Evolutionary conservation across 2,797 vertebrate genomes (phyloP).

Genomic region (Coregonus suidteri): DNA sequence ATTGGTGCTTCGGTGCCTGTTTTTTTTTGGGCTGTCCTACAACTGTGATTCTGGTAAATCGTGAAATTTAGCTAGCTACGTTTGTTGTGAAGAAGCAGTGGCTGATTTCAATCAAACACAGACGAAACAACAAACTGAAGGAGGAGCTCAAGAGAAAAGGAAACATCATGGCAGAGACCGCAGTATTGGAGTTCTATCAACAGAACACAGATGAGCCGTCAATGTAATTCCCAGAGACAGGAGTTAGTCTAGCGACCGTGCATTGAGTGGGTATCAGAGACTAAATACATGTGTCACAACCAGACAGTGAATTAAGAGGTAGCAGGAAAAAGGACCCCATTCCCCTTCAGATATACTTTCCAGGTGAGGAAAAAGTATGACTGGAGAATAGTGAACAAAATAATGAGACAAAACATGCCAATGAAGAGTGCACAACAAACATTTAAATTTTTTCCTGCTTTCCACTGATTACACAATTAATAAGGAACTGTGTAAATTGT

Average conservation of each 20-base stretch:
- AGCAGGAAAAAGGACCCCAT: background rate
- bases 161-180: constrained; percentile 14
- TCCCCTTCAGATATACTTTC: background rate
- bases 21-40: background rate
- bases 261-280: constrained; percentile 17
- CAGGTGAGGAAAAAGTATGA: background rate
- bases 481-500: background rate
- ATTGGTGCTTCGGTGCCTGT: background rate
- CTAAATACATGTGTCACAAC: constrained; percentile 10
- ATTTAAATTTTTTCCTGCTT: background rate
- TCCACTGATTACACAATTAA: background rate
- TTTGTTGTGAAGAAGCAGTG: constrained; percentile 2
- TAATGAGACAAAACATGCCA: background rate
- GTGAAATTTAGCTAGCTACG: background rate
- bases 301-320: constrained; percentile 17
- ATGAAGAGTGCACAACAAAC: background rate
- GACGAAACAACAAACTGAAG: constrained; percentile 12
- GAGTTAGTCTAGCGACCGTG: constrained; percentile 14
- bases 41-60: background rate
- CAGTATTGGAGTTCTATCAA: constrained; percentile 10
- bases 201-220: constrained; percentile 26
- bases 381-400: background rate
- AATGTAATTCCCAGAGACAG: constrained; percentile 1
- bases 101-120: constrained; percentile 18
- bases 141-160: background rate